These are phyloP conservation scores for Loriculus beryllinus DNA, from an alignment of 2,797 vertebrate species.

Conservation along the genomic window DNA sequence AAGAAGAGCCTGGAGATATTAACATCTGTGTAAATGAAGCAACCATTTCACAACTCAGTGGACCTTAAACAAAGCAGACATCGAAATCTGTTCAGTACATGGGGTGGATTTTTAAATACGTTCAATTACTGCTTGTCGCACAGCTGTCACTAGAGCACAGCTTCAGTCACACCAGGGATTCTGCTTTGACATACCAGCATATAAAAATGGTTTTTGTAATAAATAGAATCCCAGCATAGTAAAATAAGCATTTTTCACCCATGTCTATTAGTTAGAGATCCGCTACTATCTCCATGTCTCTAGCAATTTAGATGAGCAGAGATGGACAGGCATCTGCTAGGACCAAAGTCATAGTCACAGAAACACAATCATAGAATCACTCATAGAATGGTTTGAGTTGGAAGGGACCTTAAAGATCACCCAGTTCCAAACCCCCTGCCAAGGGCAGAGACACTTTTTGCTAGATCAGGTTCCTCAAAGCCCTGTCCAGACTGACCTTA, in stretches of 20 bases:
- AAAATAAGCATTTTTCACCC: conserved; percentile 52
- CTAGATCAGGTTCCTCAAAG: too few species aligned
- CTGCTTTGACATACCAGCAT: conserved; percentile 58
- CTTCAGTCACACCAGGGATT: conserved; percentile 62
- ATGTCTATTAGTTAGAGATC: conserved; percentile 3
- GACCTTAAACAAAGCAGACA: conserved; percentile 81
- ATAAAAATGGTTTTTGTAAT: conserved; percentile 48
- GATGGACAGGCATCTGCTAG: neutral
- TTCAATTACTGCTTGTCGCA: conserved; percentile 72
- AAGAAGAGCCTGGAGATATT: conserved; percentile 81
- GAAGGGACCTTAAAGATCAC: too few species aligned
- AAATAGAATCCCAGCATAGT: conserved; percentile 31
- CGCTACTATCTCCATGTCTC: neutral
- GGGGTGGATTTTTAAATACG: conserved; percentile 77
- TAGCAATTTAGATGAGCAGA: neutral
- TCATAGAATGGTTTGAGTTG: neutral
- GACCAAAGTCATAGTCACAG: neutral
- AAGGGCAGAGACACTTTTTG: too few species aligned
- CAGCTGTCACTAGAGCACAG: conserved; percentile 71
- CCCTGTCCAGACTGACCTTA: too few species aligned
- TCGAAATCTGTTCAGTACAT: conserved; percentile 77
- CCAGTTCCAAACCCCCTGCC: too few species aligned
- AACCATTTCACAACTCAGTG: conserved; percentile 81
- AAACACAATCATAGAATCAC: neutral
- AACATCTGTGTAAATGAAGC: conserved; percentile 80